Conservation (phyloP, 2,888 invertebrate genomes). For the Resseliella maxima region DNA sequence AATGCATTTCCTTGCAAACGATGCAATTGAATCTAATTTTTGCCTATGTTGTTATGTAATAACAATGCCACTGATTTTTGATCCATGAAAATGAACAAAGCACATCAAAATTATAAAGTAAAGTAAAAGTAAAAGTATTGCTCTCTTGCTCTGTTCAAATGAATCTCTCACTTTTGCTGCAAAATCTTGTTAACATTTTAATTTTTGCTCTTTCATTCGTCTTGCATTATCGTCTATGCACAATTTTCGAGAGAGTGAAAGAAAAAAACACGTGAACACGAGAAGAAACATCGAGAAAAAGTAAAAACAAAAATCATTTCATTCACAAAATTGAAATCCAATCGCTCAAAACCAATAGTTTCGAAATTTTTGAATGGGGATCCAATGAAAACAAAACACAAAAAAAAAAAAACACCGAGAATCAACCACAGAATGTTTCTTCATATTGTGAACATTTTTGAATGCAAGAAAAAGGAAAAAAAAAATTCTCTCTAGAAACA, state of each 20-base stretch:
- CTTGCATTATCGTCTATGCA: no score
- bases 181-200: neutral
- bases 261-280: neutral
- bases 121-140: neutral
- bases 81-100: neutral
- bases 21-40: neutral
- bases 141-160: neutral
- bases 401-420: neutral
- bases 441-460: neutral
- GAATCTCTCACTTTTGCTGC: neutral
- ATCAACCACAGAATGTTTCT: neutral
- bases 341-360: neutral
- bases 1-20: slow-evolving; percentile 33
- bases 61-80: slow-evolving; percentile 9
- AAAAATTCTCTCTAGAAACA: no score
- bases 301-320: neutral
- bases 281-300: neutral
- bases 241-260: neutral
- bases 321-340: slow-evolving; percentile 19
- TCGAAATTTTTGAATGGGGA: neutral
- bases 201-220: no score
- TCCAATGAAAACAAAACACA: neutral
- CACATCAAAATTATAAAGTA: no score
- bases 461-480: neutral
- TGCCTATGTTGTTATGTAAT: neutral